Conservation (phyloP, 1,140 invertebrate genomes). For the Ceratitis capitata region DNA sequence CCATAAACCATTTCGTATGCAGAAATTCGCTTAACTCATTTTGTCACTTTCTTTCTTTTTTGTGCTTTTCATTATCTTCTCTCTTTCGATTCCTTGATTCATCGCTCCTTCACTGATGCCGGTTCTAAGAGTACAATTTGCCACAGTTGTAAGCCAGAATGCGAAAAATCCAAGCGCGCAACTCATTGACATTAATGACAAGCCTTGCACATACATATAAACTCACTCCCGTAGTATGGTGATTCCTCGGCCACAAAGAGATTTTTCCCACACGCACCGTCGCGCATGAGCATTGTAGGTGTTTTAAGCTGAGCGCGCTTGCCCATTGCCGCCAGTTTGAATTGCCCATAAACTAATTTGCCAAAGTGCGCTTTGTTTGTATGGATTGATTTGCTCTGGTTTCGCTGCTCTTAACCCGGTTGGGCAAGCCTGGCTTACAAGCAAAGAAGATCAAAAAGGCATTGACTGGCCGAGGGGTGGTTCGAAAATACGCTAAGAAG, state of each 20-base stretch:
- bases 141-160: conserved; percentile 9
- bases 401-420: not conserved
- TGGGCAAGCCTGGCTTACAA: not conserved
- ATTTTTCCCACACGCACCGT: conserved; percentile 8
- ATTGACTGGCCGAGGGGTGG: not conserved
- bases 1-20: conserved; percentile 59
- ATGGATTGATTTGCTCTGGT: not conserved
- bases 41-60: not conserved
- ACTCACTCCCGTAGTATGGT: no score
- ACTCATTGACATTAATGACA: conserved; percentile 35
- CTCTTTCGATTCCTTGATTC: not conserved
- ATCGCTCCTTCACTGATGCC: not conserved
- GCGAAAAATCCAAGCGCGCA: conserved; percentile 10
- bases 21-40: conserved; percentile 43
- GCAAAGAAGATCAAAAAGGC: not conserved
- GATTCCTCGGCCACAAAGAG: not conserved
- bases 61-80: not conserved
- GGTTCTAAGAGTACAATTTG: not conserved
- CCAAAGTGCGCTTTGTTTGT: not conserved
- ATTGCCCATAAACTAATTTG: not conserved
- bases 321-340: not conserved
- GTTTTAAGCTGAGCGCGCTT: not conserved
- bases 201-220: not conserved
- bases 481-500: not conserved
- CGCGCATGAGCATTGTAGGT: not conserved